Conservation (phyloP, 2,797 vertebrate species). For the Cichlasoma orientale region DNA sequence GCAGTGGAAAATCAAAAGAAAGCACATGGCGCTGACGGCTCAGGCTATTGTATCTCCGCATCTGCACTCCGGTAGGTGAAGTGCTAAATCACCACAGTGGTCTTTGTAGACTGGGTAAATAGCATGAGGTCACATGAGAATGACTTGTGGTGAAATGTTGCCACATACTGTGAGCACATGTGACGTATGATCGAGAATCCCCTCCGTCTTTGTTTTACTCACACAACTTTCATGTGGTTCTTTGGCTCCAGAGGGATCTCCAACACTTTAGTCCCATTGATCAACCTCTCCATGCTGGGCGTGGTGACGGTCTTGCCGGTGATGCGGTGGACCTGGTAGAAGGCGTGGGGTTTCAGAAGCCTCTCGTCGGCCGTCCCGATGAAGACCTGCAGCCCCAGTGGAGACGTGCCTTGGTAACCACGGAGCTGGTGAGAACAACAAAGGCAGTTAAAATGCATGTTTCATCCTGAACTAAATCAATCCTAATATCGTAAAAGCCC, state of each 20-base stretch:
- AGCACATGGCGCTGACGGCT: neutral
- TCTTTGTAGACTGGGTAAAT: neutral
- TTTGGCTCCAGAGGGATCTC: conserved; percentile 95
- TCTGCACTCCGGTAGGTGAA: neutral
- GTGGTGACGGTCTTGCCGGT: conserved; percentile 96
- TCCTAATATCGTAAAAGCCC: neutral
- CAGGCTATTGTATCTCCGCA: neutral
- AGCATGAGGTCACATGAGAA: neutral
- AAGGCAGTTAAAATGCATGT: neutral
- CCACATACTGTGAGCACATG: neutral
- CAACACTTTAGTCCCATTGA: conserved; percentile 91
- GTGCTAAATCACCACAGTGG: neutral
- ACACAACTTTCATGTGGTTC: conserved; percentile 95
- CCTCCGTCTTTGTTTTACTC: conserved; percentile 62
- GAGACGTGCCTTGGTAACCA: conserved; percentile 90
- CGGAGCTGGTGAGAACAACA: conserved; percentile 81
- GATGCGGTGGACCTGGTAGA: conserved; percentile 98
- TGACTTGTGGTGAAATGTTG: neutral
- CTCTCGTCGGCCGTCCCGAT: conserved; percentile 95
- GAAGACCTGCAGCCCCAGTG: conserved; percentile 93
- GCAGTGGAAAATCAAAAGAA: neutral
- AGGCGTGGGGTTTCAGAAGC: conserved; percentile 95
- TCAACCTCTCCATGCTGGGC: conserved; percentile 91
- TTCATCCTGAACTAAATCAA: neutral
- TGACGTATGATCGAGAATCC: neutral